Base-by-base conservation (phyloP, 2,797 vertebrate species). In the Phyllotis vaccarum region DNA sequence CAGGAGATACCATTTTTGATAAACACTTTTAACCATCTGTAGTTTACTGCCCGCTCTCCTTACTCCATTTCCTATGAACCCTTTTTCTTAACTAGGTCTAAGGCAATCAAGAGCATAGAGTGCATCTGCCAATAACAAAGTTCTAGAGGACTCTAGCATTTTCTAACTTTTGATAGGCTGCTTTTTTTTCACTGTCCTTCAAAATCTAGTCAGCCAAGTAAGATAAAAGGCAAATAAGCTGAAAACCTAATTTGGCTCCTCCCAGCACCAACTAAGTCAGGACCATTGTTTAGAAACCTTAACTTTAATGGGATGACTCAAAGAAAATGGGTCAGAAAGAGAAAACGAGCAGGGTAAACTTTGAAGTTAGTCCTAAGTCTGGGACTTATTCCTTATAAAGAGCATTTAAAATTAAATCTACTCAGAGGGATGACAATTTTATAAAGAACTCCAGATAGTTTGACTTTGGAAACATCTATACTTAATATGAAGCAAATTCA, bases 401-500 rank as follows among this genome's bases (percentile, higher is more conserved):
- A 49, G 82, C n/a, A 90, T 64, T 90, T 95, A 31, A 85, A 81
- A 80, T 52, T 49, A 78, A 93, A 60, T 86, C 13, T 93, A 86
- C 62, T 89, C 95, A 92, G 74, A 85, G 92, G 54, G 12, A 75
- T 90, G 74, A 81, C 52, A 95, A 88, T 86, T 85, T 91, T 68
- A 80, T 90, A 96, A 46, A 90, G 14, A 95, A 54, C 29, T 86
- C 92, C 29, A 90, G 37, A 91, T 81, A 8, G 43, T n/a, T 24
- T 4, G 16, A 91, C 27, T 90, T 91, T 43, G 40, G 46, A 91
- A 92, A 94, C 43, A 43, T 6, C 76, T 74, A 70, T 58, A 95
- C 75, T 90, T 96, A 95, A 95, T 60, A 16, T 93, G 52, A 96
- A 96, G 83, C 58, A 89, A 96, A 92, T 82, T 90, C 34, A 92